Base-by-base conservation (phyloP, 1,140 invertebrate species). In the Saccostrea glomerata region DNA sequence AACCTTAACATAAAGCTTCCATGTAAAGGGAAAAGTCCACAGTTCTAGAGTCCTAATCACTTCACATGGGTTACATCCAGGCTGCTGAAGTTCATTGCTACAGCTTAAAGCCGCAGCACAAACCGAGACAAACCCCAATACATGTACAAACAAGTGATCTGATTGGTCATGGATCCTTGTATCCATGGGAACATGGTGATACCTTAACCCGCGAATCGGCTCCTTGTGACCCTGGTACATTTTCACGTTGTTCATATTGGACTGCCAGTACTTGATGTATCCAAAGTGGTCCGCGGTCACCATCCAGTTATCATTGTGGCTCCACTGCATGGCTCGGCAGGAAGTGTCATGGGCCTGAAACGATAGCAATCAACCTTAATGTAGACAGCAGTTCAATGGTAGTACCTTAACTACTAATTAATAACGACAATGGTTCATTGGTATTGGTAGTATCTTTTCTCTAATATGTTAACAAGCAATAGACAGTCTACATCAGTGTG, bases 181-280 rank as follows among this genome's bases (percentile, higher is more conserved):
- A 56, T 84, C 54, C 54, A 84, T 56, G 82, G 47, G 82, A 84
- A 55, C 36, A 84, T 84, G 82, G 82, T 55, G 60, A 58, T 85
- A 99, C 98, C 98, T 98, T 96, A 99, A 97, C 95, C 98, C 99
- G 95, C 99, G 97, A 92, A 99, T 97, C 89, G 99, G 97, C 96
- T 99, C 99, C 97, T 99, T 99, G 95, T 99, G 99, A 56, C 98
- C 99, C 96, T 99, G 99, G 96, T 99, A 99, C 98, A 99, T 99
- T 96, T 99, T 99, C 25, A 99, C 99, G 96, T 99, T 99, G 96
- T 99, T 99, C 99, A 99, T 99, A 96, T 99, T 99, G 91, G 98
- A 98, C 96, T 99, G 99, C 99, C 99, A 99, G 96, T 99, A 99
- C 94, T 99, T 99, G 73, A 99, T 98, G 94, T 98, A 99, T 56